These are phyloP conservation scores for Eurystomus gularis DNA, from an alignment of 2,113 vertebrate species.

Conservation along the genomic window DNA sequence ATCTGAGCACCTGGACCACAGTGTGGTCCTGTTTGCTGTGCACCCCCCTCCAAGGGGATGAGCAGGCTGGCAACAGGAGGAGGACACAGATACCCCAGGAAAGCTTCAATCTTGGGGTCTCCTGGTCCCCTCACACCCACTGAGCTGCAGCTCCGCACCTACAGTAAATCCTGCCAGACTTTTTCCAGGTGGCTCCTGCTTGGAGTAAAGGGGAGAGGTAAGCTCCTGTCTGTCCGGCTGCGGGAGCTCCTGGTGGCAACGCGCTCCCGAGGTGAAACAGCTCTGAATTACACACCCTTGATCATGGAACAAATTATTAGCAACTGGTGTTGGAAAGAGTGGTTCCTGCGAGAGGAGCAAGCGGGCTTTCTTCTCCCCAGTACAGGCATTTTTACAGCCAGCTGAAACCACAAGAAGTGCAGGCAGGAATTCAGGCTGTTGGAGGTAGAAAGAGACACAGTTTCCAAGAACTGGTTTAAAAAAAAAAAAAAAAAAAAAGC, in stretches of 20 bases:
- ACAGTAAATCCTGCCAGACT: background rate
- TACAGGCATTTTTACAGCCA: background rate
- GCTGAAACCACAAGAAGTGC: background rate
- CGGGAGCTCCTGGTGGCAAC: background rate
- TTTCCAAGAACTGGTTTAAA: background rate
- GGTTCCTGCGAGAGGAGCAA: background rate
- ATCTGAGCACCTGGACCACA: background rate
- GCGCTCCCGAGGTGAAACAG: background rate
- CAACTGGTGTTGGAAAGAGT: background rate
- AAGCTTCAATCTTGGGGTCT: background rate
- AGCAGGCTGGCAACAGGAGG: background rate
- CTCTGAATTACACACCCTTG: background rate
- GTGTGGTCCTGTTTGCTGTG: background rate
- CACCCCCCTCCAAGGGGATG: background rate
- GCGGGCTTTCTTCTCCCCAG: background rate
- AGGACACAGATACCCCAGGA: background rate
- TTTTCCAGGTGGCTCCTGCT: background rate
- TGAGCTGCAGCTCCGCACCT: background rate
- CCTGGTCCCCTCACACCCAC: background rate
- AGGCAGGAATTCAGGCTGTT: constrained; percentile 20
- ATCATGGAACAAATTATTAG: background rate
- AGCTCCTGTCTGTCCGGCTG: fast-evolving
- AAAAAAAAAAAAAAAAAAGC: background rate
- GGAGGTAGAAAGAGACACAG: background rate
- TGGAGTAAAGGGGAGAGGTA: background rate